phyloP scores from a whole-genome alignment of 23 tunicate genomes.

The Diplosoma virens region DNA sequence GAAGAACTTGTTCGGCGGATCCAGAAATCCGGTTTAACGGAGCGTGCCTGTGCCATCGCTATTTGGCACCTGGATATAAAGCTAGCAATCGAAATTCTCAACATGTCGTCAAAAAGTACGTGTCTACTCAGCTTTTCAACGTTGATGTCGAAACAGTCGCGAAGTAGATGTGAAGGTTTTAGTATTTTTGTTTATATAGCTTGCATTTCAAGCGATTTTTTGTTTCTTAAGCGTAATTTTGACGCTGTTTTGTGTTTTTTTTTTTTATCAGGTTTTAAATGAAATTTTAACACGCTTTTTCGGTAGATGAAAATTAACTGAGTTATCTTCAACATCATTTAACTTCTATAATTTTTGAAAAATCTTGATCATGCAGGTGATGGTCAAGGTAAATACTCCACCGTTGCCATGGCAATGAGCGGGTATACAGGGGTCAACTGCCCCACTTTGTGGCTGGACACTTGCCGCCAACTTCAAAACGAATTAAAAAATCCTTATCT shows the following conservation, averaged over 20 bases:
- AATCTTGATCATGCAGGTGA: too few species aligned
- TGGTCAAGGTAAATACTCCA: constrained; percentile 1
- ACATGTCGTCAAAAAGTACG: constrained; percentile 5
- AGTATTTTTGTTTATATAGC: too few species aligned
- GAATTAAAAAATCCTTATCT: constrained; percentile 31
- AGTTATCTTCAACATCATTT: too few species aligned
- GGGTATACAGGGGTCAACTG: constrained; percentile 50
- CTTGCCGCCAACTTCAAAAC: constrained; percentile 35
- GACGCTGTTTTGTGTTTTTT: too few species aligned
- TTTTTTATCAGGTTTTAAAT: too few species aligned
- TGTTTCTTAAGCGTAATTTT: too few species aligned
- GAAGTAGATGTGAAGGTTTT: too few species aligned
- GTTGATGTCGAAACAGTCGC: too few species aligned
- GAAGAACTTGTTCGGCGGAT: constrained; percentile 30
- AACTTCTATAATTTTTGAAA: too few species aligned
- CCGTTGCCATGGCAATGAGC: constrained; percentile 60
- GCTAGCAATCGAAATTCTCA: constrained; percentile 53
- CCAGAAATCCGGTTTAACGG: constrained; percentile 12
- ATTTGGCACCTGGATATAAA: constrained; percentile 71
- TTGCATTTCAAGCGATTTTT: too few species aligned
- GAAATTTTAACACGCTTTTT: too few species aligned
- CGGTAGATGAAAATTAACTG: too few species aligned
- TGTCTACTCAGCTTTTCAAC: neutral
- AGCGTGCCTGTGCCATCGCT: constrained; percentile 61
- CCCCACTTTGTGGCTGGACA: constrained; percentile 52